These are phyloP conservation scores for Yponomeuta malinellus DNA, from an alignment of 2,888 invertebrate species.

Conservation along the genomic window DNA sequence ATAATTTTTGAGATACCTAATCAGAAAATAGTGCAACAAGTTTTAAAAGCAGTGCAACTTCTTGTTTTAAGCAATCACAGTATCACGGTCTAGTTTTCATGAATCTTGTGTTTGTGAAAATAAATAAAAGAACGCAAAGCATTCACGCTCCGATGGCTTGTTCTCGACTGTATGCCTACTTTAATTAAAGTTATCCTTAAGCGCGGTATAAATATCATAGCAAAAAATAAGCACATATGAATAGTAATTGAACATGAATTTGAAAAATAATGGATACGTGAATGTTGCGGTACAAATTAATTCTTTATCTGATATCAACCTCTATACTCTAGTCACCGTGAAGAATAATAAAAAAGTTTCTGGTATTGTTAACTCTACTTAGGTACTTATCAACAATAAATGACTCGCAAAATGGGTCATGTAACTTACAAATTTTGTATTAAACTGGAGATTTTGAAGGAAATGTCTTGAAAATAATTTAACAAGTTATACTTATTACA, in stretches of 20 bases:
- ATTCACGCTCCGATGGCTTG: not conserved
- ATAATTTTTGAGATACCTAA: not conserved
- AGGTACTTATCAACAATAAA: no score
- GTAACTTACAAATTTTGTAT: no score
- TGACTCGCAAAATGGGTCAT: no score
- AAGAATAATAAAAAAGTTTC: no score
- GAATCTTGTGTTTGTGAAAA: slow-evolving; percentile 1
- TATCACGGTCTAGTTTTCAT: slow-evolving; percentile 8
- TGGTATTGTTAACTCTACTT: no score
- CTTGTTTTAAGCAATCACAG: not conserved
- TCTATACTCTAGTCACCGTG: not conserved
- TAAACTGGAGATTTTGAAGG: no score
- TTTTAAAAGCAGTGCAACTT: not conserved
- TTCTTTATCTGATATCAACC: not conserved
- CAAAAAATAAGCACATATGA: not conserved
- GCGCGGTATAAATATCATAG: not conserved
- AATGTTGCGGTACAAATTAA: not conserved
- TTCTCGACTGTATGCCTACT: not conserved
- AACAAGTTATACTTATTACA: no score
- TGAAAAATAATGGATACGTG: not conserved
- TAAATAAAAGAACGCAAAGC: not conserved
- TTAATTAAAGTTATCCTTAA: slow-evolving; percentile 1
- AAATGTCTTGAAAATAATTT: no score
- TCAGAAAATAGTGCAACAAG: not conserved
- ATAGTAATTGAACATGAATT: not conserved